Base-by-base conservation (phyloP, 2,113 vertebrate species). In the Hydropotes inermis region DNA sequence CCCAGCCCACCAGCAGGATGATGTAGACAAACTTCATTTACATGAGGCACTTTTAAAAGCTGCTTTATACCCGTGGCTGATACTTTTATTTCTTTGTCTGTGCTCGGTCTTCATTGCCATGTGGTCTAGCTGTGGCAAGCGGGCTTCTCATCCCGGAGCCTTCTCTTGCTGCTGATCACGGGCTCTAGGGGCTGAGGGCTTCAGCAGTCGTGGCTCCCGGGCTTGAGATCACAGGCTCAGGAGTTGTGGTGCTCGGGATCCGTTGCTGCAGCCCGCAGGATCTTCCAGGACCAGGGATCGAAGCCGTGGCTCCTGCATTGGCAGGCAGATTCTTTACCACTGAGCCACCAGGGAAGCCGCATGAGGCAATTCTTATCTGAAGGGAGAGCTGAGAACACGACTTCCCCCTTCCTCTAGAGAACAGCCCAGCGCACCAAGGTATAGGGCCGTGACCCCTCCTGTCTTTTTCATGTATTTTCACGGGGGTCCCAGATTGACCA, bases 401-500 rank as follows among this genome's bases (percentile, higher is more conserved):
- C 9, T 50, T 28, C 27, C 19, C 0, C 54, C 36, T 61, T 39
- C 33, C 21, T 58, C n/a, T 16, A 10, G 52, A 47, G 54, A 7
- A 9, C 1, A 36, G 25, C 58, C n/a, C 23, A 7, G 33, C 2
- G 5, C 1, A 4, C 43, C 76, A 1, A 61, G 16, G 36, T 7
- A 0, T 27, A 1, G 57, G 54, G 2, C 23, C 10, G 21, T 1
- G 10, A 30, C 5, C 15, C 17, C 6, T 1, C 19, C 4, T 6
- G 27, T 5, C 55, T 28, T 4, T 60, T 19, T 5, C 25, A 7
- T 12, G 36, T 33, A 2, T 55, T 25, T 57, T 25, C 61, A 0
- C 2, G 2, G 45, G 13, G 60, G 36, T 21, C 61, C 10, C 21
- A 47, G 52, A 4, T 0, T 12, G 4, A 64, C 36, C 23, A 30